Evolutionary conservation across 2,797 vertebrate genomes (phyloP).

Genomic region (Catharus ustulatus): DNA sequence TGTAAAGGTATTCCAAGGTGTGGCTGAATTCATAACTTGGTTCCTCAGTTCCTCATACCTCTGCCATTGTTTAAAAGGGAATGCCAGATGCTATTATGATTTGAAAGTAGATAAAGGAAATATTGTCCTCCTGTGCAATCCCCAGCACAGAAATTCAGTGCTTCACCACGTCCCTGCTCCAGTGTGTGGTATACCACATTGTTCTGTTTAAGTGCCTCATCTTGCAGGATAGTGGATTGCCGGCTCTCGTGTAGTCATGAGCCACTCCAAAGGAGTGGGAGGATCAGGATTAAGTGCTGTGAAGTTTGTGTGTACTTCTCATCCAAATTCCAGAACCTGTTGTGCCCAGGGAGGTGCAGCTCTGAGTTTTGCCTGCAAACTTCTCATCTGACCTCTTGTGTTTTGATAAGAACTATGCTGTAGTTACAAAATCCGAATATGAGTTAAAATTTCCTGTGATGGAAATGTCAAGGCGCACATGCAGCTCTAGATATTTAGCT

Average conservation of each 20-base stretch:
- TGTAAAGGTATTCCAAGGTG: not conserved
- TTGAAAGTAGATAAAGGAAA: not conserved
- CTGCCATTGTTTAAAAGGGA: not conserved
- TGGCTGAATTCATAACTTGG: not conserved
- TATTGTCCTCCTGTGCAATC: not conserved
- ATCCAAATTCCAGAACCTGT: not conserved
- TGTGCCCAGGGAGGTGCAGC: not conserved
- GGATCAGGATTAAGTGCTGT: not conserved
- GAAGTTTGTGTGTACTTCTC: not conserved
- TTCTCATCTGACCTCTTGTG: not conserved
- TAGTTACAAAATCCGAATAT: not conserved
- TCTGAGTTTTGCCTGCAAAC: not conserved
- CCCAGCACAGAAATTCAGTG: not conserved
- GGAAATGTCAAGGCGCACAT: not conserved
- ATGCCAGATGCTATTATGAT: not conserved
- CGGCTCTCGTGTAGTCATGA: not conserved
- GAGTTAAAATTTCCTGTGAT: not conserved
- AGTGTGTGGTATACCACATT: not conserved
- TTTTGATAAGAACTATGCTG: not conserved
- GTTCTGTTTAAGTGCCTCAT: not conserved
- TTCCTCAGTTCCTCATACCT: not conserved
- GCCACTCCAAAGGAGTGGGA: not conserved
- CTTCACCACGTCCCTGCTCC: fast-evolving
- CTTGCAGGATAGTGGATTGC: not conserved
- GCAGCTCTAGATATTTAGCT: not conserved